phyloP scores from a whole-genome alignment of 1,140 invertebrate species.

The Caerostris extrusa region DNA sequence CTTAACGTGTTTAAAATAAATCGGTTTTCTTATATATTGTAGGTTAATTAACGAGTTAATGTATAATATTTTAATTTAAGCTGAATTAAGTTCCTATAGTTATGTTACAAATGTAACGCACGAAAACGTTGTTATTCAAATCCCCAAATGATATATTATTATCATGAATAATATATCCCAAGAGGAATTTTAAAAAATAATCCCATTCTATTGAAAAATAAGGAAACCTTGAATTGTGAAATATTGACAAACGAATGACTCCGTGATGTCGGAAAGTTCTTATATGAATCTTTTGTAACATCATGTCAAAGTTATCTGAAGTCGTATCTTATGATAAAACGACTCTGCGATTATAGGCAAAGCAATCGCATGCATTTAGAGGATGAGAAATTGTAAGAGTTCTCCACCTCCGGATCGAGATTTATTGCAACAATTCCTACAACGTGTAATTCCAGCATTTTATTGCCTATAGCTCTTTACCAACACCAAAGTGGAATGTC shows the following conservation, averaged over 20 bases:
- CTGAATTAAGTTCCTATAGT: too few relatives aligned
- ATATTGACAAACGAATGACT: not conserved
- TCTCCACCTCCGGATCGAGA: slow-evolving; percentile 54
- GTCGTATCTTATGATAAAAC: slow-evolving; percentile 35
- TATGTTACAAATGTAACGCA: too few relatives aligned
- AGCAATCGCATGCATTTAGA: slow-evolving; percentile 19
- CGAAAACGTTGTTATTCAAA: too few relatives aligned
- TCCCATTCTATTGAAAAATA: not conserved
- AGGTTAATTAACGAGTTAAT: too few relatives aligned
- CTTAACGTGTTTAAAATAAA: too few relatives aligned
- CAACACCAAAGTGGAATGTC: slow-evolving; percentile 68
- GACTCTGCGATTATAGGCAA: slow-evolving; percentile 21
- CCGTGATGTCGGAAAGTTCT: not conserved
- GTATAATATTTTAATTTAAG: too few relatives aligned
- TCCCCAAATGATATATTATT: too few relatives aligned
- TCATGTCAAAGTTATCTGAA: slow-evolving; percentile 23
- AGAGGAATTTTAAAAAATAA: not conserved
- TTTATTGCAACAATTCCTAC: slow-evolving; percentile 70
- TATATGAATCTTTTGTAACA: not conserved
- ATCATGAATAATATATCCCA: too few relatives aligned
- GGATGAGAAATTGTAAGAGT: slow-evolving; percentile 25
- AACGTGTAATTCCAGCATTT: slow-evolving; percentile 75
- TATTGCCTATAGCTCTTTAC: slow-evolving; percentile 71
- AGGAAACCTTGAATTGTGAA: not conserved
- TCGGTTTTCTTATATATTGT: too few relatives aligned